Base-by-base conservation (phyloP, 1,140 invertebrate genomes). In the Bombus superbus region DNA sequence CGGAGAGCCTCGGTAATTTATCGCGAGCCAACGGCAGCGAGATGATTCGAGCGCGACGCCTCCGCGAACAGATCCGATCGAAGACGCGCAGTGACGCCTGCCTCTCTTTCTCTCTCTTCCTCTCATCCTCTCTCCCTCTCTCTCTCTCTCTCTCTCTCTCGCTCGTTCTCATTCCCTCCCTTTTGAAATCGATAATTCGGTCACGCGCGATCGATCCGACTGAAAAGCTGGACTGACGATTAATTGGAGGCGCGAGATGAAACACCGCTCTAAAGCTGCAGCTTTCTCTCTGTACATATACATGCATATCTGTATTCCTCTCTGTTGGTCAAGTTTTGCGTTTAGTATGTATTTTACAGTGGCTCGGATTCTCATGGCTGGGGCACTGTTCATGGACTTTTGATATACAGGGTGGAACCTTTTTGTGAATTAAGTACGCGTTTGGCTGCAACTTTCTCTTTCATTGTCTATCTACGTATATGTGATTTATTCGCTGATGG, bases 11-110 rank as follows among this genome's bases (percentile, higher is more conserved):
- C 79, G 73, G 76, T 77, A 75, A 79, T 89, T 89, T 89, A 89
- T 89, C 88, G 85, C 88, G 78, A 83, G 71, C 71, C 84, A 66
- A 59, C 88, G 71, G 72, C 85, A 78, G 35, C 78, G 74, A 78
- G 75, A 88, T 85, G 87, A 76, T 83, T 77, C 73, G 79, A 64
- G 32, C 25, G 79, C 79, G 78, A 86, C 59, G 84, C 79, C 76
- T 74, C 53, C 40, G 79, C 38, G 68, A 32, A 25, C 42, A 32
- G 62, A 47, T 64, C 72, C 66, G 64, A 85, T 80, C 83, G 77
- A 85, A 80, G 77, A 85, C 66, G 53, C 47, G 75, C 68, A 53
- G 69, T n/a, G 80, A 42, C 69, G 80, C 79, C 47, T 47, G 18
- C 8, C 75, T 62, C 25, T n/a, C 25, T 28, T 11, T 62, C 11